Percentiles rank a stretch among this genome's conserved stretches.
phyloP scores from a whole-genome alignment of 1,140 invertebrate genomes.

The Zaprionus camerounensis region DNA sequence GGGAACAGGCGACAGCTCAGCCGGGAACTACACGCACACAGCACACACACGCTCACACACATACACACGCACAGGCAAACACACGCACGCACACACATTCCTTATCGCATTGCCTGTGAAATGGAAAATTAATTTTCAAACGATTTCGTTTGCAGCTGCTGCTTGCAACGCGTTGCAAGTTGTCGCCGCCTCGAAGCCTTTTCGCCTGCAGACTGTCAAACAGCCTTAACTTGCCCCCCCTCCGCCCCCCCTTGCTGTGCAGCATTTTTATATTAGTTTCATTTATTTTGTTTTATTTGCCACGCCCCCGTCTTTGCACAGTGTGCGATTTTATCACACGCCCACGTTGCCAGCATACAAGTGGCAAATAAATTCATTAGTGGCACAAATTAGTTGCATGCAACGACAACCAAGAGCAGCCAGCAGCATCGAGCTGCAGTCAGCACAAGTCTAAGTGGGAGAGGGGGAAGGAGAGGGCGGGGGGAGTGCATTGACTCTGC shows the following conservation, averaged over 20 bases:
- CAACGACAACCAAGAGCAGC: conserved; percentile 33
- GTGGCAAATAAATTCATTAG: conserved; percentile 83
- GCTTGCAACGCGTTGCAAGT: conserved; percentile 25
- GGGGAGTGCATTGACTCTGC: not conserved
- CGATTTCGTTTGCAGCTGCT: conserved; percentile 63
- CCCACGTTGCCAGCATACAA: conserved; percentile 78
- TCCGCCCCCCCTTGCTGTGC: not conserved
- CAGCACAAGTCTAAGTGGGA: not conserved
- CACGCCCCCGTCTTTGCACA: not conserved
- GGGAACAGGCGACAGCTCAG: conserved; percentile 45
- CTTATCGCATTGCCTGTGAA: conserved; percentile 61
- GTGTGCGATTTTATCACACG: conserved; percentile 59
- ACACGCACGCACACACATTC: conserved; percentile 35
- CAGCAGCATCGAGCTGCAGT: conserved; percentile 28
- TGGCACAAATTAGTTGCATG: conserved; percentile 82
- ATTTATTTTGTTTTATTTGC: conserved; percentile 75
- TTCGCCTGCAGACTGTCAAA: conserved; percentile 60
- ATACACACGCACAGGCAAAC: conserved; percentile 18
- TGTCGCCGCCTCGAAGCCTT: conserved; percentile 65
- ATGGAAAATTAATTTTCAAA: conserved; percentile 83
- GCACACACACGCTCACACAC: not conserved
- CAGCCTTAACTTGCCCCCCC: not conserved
- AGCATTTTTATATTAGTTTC: conserved; percentile 66
- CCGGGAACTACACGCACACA: conserved; percentile 8
- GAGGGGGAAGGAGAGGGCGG: not conserved